Evolutionary conservation across 1,140 invertebrate species (phyloP).

Genomic region (Phenacoccus solenopsis): DNA sequence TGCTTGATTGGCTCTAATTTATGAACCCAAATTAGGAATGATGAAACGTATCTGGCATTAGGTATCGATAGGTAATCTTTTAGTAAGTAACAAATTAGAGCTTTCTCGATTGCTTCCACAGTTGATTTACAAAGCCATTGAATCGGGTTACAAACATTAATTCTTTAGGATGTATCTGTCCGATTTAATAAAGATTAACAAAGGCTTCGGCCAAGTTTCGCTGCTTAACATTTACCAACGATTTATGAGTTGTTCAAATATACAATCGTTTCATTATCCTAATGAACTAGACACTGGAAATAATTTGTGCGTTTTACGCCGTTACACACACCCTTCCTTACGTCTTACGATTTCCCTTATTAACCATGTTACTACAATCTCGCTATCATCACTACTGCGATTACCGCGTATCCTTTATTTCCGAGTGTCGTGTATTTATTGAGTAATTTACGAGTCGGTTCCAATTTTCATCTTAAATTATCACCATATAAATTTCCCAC

Average conservation of each 20-base stretch:
- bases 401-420: no score
- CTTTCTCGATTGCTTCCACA: not conserved
- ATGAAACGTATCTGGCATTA: not conserved
- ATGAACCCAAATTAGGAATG: not conserved
- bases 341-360: not conserved
- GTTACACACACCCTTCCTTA: not conserved
- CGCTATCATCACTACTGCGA: not conserved
- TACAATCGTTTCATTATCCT: slow-evolving; percentile 18
- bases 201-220: not conserved
- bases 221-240: slow-evolving; percentile 12
- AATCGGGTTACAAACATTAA: not conserved
- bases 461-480: not conserved
- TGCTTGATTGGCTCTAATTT: not conserved
- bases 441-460: not conserved
- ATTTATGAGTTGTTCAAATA: slow-evolving; percentile 14
- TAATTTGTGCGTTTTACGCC: slow-evolving; percentile 10
- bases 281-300: slow-evolving; percentile 15
- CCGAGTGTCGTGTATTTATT: not conserved
- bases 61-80: slow-evolving; percentile 1
- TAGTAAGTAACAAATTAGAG: not conserved
- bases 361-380: not conserved
- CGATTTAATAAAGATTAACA: slow-evolving; percentile 18
- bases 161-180: slow-evolving; percentile 13
- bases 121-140: slow-evolving; percentile 1
- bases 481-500: not conserved